Evolutionary conservation across 1,140 invertebrate species (phyloP).

Genomic region (Brachionus rubens): DNA sequence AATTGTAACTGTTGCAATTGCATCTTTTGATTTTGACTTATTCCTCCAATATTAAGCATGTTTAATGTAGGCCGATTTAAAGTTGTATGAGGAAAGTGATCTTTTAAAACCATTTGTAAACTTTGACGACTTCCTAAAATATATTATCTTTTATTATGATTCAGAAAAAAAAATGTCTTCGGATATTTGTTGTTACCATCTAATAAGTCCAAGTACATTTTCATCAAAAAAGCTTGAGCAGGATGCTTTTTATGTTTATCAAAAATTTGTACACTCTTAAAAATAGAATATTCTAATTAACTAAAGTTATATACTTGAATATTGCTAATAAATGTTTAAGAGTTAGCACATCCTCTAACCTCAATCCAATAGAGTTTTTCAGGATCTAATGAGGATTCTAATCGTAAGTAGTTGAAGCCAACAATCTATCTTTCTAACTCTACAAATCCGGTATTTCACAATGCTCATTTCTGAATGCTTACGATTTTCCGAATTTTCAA

Average conservation of each 20-base stretch:
- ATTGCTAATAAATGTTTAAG: too few relatives aligned
- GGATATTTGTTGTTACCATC: conserved; percentile 52
- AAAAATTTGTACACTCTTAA: conserved; percentile 64
- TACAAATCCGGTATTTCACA: too few relatives aligned
- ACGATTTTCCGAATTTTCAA: too few relatives aligned
- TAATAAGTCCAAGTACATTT: conserved; percentile 58
- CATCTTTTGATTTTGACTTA: not conserved
- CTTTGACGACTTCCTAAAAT: conserved; percentile 34
- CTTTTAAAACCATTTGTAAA: conserved; percentile 45
- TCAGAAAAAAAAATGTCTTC: not conserved
- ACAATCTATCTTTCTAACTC: too few relatives aligned
- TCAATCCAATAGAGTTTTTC: too few relatives aligned
- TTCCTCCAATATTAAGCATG: not conserved
- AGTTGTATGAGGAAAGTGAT: conserved; percentile 37
- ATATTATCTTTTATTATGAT: not conserved
- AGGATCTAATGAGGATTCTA: too few relatives aligned
- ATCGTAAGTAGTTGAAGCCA: too few relatives aligned
- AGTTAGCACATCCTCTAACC: too few relatives aligned
- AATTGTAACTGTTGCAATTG: conserved; percentile 13
- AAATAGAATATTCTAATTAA: conserved; percentile 25
- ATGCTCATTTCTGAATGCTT: too few relatives aligned
- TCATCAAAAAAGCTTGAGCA: conserved; percentile 58
- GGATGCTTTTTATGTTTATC: conserved; percentile 53
- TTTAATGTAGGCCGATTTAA: conserved; percentile 34
- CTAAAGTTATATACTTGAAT: too few relatives aligned